Conservation (phyloP, 1,140 invertebrate genomes). For the Cotesia typhae region DNA sequence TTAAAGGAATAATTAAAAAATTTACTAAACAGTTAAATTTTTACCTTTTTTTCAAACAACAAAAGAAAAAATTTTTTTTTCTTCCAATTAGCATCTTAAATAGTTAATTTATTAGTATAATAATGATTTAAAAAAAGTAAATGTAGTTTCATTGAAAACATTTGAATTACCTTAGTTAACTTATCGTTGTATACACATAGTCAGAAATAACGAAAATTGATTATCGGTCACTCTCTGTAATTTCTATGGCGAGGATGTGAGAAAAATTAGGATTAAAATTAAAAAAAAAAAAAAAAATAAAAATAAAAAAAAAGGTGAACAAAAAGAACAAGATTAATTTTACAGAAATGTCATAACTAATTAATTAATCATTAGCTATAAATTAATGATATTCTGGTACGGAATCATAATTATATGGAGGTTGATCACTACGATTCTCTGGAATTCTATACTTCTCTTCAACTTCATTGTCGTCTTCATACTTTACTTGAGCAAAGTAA, state of each 20-base stretch:
- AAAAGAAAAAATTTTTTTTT: no score
- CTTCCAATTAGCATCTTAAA: no score
- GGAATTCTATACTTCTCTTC: constrained; percentile 72
- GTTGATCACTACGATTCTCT: constrained; percentile 56
- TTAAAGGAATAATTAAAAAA: constrained; percentile 35
- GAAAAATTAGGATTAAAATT: constrained; percentile 13
- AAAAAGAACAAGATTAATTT: constrained; percentile 15
- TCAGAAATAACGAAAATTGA: no score
- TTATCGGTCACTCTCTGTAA: no score
- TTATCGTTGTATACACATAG: constrained; percentile 4
- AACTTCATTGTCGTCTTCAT: constrained; percentile 68
- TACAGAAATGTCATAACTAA: background rate
- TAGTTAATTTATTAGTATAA: no score
- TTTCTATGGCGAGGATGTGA: constrained; percentile 19
- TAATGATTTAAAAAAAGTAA: no score
- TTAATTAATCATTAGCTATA: background rate
- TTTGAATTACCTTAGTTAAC: no score
- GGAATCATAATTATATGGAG: constrained; percentile 57
- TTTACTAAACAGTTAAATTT: constrained; percentile 27
- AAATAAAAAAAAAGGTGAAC: constrained; percentile 33
- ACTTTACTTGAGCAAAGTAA: constrained; percentile 71
- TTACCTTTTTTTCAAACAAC: no score
- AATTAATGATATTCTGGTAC: constrained; percentile 52
- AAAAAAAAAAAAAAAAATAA: constrained; percentile 25
- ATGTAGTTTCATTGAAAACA: no score